Evolutionary conservation across 2,113 vertebrate species (phyloP).

Genomic region (Empidonax traillii): DNA sequence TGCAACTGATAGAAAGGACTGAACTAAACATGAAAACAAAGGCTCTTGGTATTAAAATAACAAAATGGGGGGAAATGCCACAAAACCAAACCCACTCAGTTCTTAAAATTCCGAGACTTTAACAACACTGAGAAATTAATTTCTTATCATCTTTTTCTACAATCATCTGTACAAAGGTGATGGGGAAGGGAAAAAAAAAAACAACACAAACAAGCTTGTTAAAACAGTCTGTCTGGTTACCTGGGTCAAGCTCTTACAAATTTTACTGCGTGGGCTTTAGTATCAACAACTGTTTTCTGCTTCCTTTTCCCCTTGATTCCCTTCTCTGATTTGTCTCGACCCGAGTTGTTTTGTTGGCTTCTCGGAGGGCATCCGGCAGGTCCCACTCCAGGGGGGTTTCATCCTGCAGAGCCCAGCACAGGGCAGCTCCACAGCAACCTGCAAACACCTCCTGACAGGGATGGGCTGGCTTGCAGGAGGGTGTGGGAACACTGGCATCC

Average conservation of each 20-base stretch:
- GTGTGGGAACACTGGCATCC: neutral
- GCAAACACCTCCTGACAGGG: neutral
- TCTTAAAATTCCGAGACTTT: neutral
- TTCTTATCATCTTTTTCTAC: neutral
- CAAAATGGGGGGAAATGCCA: neutral
- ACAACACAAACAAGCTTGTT: neutral
- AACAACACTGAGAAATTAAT: neutral
- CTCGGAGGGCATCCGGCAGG: neutral
- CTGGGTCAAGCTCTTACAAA: neutral
- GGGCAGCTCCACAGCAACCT: neutral
- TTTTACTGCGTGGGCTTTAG: slow-evolving; percentile 18
- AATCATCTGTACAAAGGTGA: neutral
- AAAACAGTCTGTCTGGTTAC: neutral
- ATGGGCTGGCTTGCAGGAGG: neutral
- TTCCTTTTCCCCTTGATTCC: neutral
- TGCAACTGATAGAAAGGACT: neutral
- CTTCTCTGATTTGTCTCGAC: slow-evolving; percentile 5
- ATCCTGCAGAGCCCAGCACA: neutral
- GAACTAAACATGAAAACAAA: neutral
- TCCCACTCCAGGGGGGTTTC: neutral
- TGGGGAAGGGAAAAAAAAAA: neutral
- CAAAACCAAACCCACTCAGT: neutral
- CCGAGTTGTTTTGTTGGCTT: neutral
- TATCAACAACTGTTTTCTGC: slow-evolving; percentile 12
- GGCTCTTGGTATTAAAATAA: neutral